Evolutionary conservation across 1,140 invertebrate genomes (phyloP).

Genomic region (Eufriesea mexicana): DNA sequence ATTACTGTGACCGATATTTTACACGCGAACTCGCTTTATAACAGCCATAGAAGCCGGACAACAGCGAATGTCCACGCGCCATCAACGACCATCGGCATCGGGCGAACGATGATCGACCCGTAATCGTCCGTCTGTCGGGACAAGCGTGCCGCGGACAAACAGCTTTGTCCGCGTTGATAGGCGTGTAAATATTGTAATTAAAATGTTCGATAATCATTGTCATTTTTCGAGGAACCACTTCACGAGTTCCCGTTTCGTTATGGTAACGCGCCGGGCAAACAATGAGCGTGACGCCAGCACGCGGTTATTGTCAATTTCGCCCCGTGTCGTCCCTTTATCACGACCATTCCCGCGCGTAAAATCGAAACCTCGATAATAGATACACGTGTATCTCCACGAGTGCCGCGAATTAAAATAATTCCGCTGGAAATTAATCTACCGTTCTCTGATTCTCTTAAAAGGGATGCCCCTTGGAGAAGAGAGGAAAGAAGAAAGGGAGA

Average conservation of each 20-base stretch:
- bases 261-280: slow-evolving; percentile 30
- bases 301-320: slow-evolving; percentile 42
- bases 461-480: too few species aligned
- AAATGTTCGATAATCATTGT: slow-evolving; percentile 54
- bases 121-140: slow-evolving; percentile 37
- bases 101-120: slow-evolving; percentile 40
- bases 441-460: too few species aligned
- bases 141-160: slow-evolving; percentile 33
- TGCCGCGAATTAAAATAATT: neutral
- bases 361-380: slow-evolving; percentile 11
- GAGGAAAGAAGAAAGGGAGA: neutral
- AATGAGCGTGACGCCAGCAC: slow-evolving; percentile 6
- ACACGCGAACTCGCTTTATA: slow-evolving; percentile 11
- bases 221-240: slow-evolving; percentile 49
- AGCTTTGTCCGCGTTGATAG: slow-evolving; percentile 46
- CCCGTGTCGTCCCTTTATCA: slow-evolving; percentile 6
- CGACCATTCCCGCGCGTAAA: neutral
- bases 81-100: slow-evolving; percentile 34
- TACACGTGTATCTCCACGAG: neutral
- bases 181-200: slow-evolving; percentile 54
- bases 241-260: slow-evolving; percentile 28
- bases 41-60: slow-evolving; percentile 1
- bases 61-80: slow-evolving; percentile 1
- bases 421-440: neutral
- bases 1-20: slow-evolving; percentile 1